These are phyloP conservation scores for Styela clava DNA, from an alignment of 23 tunicate genomes.

Conservation along the genomic window DNA sequence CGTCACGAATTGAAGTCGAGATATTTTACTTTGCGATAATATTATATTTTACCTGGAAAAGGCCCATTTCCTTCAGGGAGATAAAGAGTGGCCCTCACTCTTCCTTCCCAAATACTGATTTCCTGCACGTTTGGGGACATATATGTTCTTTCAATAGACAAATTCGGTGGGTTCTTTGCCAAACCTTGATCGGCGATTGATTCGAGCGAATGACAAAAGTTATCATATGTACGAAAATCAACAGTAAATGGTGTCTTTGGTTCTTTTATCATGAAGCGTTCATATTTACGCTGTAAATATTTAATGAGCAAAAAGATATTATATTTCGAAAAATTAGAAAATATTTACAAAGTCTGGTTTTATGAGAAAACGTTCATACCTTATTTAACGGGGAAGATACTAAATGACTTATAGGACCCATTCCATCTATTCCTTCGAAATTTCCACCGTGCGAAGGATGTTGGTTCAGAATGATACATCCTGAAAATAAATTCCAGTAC, in stretches of 20 bases:
- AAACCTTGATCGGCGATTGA: not conserved
- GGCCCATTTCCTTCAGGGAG: slow-evolving; percentile 20
- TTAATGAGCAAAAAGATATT: too few relatives aligned
- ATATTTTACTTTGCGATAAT: too few relatives aligned
- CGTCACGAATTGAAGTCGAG: too few relatives aligned
- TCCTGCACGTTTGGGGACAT: not conserved
- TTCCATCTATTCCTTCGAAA: not conserved
- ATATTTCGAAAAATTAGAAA: too few relatives aligned
- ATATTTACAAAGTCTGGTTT: too few relatives aligned
- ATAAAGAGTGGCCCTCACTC: slow-evolving; percentile 6
- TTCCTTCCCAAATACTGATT: slow-evolving; percentile 19
- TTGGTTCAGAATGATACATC: not conserved
- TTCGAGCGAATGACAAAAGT: not conserved
- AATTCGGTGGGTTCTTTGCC: not conserved
- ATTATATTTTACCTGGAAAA: slow-evolving; percentile 14
- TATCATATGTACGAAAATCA: not conserved
- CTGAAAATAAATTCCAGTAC: not conserved
- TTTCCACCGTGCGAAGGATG: not conserved
- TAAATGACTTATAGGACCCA: not conserved
- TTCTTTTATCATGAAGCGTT: slow-evolving; percentile 14
- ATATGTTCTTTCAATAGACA: slow-evolving; percentile 1
- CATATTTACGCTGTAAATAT: slow-evolving; percentile 14
- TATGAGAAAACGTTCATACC: too few relatives aligned
- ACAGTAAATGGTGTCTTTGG: slow-evolving; percentile 3
- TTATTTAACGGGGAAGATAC: not conserved